phyloP scores from a whole-genome alignment of 2,797 vertebrate genomes.

The Salmo trutta region DNA sequence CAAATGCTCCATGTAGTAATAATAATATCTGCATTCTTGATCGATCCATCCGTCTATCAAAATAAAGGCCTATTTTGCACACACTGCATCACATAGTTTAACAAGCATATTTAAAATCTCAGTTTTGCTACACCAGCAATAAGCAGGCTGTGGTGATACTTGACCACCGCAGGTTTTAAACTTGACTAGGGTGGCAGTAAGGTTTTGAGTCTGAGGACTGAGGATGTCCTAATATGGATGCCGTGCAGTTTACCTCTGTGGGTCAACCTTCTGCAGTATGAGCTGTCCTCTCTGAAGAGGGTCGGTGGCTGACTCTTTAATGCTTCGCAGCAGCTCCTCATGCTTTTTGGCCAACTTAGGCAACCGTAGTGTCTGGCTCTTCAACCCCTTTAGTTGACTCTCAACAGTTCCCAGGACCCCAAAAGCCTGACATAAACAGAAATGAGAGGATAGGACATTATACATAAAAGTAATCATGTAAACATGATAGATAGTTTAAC shows the following conservation, averaged over 20 bases:
- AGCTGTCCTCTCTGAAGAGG: conserved; percentile 74
- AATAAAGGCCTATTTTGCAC: not conserved
- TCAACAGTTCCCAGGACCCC: conserved; percentile 76
- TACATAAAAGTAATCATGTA: not conserved
- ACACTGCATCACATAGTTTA: not conserved
- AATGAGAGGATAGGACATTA: not conserved
- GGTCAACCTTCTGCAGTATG: conserved; percentile 72
- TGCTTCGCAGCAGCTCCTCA: conserved; percentile 68
- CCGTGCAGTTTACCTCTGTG: conserved; percentile 71
- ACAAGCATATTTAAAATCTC: not conserved
- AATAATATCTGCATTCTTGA: not conserved
- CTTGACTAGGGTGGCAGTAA: not conserved
- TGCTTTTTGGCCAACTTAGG: conserved; percentile 68
- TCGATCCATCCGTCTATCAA: not conserved
- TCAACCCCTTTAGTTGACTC: conserved; percentile 70
- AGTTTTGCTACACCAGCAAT: not conserved
- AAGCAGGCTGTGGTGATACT: not conserved
- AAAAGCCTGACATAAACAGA: conserved; percentile 69
- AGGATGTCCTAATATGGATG: not conserved
- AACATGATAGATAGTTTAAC: no score
- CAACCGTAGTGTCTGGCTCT: conserved; percentile 66
- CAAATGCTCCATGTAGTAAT: no score
- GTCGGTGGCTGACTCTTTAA: conserved; percentile 67
- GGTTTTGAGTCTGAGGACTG: not conserved
- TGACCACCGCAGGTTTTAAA: not conserved